Evolutionary conservation across 2,888 invertebrate species (phyloP).

Genomic region (Epirrhoe alternata): DNA sequence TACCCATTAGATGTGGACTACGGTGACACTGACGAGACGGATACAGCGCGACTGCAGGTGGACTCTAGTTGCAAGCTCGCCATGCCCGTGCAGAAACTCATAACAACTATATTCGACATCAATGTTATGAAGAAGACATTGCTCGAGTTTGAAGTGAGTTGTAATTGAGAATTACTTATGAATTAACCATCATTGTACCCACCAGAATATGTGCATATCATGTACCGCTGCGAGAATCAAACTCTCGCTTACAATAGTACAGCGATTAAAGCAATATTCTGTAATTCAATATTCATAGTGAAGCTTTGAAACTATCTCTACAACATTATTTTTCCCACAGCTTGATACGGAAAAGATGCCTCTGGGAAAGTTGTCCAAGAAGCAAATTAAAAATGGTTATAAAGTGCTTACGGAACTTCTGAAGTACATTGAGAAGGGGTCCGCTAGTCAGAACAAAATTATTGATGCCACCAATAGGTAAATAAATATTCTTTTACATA

Average conservation of each 20-base stretch:
- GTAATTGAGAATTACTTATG: background rate
- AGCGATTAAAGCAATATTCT: no score
- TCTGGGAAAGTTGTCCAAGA: slow-evolving; percentile 96
- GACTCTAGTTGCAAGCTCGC: slow-evolving; percentile 88
- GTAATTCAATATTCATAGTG: background rate
- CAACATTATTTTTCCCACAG: slow-evolving; percentile 55
- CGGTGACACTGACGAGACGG: slow-evolving; percentile 84
- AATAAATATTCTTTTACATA: slow-evolving; percentile 10
- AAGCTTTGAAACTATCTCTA: background rate
- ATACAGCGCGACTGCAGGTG: slow-evolving; percentile 68
- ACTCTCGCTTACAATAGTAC: no score
- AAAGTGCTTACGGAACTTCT: slow-evolving; percentile 90
- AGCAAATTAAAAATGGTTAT: slow-evolving; percentile 95
- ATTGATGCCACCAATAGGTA: slow-evolving; percentile 94
- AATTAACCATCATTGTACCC: no score
- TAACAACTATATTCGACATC: slow-evolving; percentile 95
- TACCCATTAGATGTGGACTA: slow-evolving; percentile 97
- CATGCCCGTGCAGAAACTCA: slow-evolving; percentile 91
- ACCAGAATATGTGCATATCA: no score
- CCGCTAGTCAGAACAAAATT: slow-evolving; percentile 80
- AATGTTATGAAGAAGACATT: slow-evolving; percentile 96
- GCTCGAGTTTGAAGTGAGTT: slow-evolving; percentile 93
- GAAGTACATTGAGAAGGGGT: slow-evolving; percentile 81
- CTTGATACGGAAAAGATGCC: slow-evolving; percentile 99
- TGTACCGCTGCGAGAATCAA: no score